phyloP scores from a whole-genome alignment of 1,140 invertebrate genomes.

The Akabosia matsudoensis region DNA sequence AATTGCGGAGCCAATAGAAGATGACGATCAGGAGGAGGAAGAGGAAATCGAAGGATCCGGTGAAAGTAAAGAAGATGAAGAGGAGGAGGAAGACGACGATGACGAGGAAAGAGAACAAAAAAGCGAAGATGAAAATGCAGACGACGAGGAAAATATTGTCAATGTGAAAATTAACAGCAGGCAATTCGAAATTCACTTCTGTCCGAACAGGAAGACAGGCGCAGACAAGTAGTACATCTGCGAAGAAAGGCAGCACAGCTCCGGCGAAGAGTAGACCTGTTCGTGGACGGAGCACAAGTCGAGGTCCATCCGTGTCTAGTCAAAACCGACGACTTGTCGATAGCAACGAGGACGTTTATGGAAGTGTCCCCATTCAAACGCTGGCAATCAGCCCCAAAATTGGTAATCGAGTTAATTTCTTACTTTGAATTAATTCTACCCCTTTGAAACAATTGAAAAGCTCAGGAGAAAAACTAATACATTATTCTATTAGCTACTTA shows the following conservation, averaged over 20 bases:
- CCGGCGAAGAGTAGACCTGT: background rate
- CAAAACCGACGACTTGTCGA: conserved; percentile 9
- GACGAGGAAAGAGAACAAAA: background rate
- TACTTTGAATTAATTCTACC: conserved; percentile 19
- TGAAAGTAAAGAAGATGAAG: conserved; percentile 55
- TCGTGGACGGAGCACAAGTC: background rate
- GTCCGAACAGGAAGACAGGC: no score
- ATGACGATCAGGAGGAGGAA: background rate
- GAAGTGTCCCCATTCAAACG: conserved; percentile 38
- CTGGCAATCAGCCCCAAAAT: conserved; percentile 38
- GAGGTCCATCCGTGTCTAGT: no score
- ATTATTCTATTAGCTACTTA: no score
- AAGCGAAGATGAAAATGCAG: background rate
- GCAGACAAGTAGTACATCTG: no score
- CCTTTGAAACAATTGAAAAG: no score
- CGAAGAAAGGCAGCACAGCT: background rate
- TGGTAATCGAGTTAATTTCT: conserved; percentile 24
- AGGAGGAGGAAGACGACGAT: conserved; percentile 57
- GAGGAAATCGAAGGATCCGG: background rate
- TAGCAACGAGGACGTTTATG: conserved; percentile 45
- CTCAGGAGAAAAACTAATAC: no score
- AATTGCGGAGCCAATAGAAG: background rate
- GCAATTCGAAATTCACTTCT: background rate
- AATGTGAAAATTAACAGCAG: conserved; percentile 8
- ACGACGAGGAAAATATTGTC: conserved; percentile 11